Evolutionary conservation across 2,113 vertebrate genomes (phyloP).

Genomic region (Oxygymnocypris stewartii): DNA sequence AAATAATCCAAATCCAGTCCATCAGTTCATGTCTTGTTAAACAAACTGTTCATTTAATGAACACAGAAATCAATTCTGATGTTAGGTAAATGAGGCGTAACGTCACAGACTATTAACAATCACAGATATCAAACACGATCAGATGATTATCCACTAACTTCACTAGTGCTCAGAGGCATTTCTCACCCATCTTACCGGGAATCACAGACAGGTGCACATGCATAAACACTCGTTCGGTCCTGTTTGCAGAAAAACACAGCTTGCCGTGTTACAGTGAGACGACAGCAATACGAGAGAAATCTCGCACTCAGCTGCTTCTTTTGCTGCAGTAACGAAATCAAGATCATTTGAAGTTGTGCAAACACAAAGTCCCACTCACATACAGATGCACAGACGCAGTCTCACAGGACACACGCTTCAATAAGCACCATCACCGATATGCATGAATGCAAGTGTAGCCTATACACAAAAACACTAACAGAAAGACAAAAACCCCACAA

Average conservation of each 20-base stretch:
- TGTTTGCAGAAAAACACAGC: background rate
- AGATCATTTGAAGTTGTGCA: background rate
- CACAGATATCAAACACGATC: background rate
- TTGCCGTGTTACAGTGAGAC: no score
- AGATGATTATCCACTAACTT: background rate
- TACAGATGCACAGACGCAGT: background rate
- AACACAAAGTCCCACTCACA: background rate
- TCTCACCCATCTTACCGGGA: background rate
- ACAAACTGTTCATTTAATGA: background rate
- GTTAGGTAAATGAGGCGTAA: background rate
- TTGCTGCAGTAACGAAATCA: background rate
- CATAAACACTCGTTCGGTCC: background rate
- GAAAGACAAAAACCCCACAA: background rate
- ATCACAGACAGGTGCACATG: background rate
- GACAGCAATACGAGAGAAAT: background rate
- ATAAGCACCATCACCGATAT: background rate
- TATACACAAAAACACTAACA: background rate
- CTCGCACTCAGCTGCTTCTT: no score
- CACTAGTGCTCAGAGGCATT: background rate
- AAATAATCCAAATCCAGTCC: no score
- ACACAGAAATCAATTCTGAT: background rate
- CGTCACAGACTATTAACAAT: background rate
- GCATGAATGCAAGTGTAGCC: slow-evolving; percentile 4
- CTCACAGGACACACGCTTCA: slow-evolving; percentile 10
- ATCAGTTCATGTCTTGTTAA: no score